Evolutionary conservation across 2,113 vertebrate genomes (phyloP).

Genomic region (Barbus barbus): DNA sequence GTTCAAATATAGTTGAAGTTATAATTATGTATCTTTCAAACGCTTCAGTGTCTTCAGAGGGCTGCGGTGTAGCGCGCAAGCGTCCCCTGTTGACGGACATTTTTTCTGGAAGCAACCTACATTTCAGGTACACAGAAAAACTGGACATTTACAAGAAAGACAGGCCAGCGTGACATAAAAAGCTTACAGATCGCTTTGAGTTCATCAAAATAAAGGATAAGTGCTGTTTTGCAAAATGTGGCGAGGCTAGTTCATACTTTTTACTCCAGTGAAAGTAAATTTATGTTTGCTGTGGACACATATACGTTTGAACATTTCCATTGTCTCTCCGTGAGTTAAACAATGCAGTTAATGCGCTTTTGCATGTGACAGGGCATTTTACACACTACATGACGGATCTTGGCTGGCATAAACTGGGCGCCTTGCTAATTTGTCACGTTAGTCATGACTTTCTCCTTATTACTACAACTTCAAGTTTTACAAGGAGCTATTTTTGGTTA

Average conservation of each 20-base stretch:
- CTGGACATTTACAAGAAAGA: background rate
- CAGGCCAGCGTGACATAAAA: background rate
- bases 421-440: no score
- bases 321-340: no score
- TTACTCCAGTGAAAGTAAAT: background rate
- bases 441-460: background rate
- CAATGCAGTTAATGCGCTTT: no score
- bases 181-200: background rate
- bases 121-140: background rate
- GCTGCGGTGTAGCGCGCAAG: background rate
- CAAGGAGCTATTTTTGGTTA: background rate
- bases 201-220: background rate
- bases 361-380: no score
- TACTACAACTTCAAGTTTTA: background rate
- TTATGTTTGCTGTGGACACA: background rate
- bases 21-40: background rate
- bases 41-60: background rate
- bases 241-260: background rate
- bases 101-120: background rate
- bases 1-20: background rate
- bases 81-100: constrained; percentile 20
- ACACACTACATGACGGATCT: no score
- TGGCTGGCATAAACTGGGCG: no score
- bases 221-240: background rate
- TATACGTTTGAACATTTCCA: no score